Percentiles rank a stretch among this genome's conserved stretches.
phyloP scores from a whole-genome alignment of 1,140 invertebrate species.

The Ridgeia piscesae region DNA sequence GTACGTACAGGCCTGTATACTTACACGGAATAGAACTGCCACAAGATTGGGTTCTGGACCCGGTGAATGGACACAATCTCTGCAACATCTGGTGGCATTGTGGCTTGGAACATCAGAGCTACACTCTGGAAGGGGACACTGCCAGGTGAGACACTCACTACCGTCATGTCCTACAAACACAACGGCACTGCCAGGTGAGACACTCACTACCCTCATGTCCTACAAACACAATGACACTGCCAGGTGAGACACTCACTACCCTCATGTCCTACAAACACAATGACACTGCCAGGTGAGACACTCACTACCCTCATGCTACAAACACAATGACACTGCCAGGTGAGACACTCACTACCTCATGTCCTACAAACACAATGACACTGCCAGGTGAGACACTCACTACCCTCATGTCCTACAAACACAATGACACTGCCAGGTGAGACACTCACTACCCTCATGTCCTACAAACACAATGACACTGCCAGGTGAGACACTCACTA shows the following conservation, averaged over 20 bases:
- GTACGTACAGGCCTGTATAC: background rate
- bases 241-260: background rate
- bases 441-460: background rate
- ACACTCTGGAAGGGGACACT: background rate
- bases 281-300: background rate
- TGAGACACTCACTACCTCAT: background rate
- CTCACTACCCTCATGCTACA: background rate
- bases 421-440: background rate
- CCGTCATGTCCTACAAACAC: background rate
- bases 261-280: background rate
- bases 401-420: background rate
- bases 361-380: background rate
- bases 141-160: background rate
- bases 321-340: background rate
- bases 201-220: background rate
- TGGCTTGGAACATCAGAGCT: background rate
- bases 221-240: background rate
- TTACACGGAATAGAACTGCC: conserved; percentile 10
- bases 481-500: background rate
- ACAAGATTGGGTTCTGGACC: conserved; percentile 9
- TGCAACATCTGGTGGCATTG: background rate
- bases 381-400: background rate
- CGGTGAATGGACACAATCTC: background rate
- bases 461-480: background rate
- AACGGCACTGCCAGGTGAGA: background rate